Evolutionary conservation across 1,140 invertebrate species (phyloP).

Genomic region (Monochamus saltuarius): DNA sequence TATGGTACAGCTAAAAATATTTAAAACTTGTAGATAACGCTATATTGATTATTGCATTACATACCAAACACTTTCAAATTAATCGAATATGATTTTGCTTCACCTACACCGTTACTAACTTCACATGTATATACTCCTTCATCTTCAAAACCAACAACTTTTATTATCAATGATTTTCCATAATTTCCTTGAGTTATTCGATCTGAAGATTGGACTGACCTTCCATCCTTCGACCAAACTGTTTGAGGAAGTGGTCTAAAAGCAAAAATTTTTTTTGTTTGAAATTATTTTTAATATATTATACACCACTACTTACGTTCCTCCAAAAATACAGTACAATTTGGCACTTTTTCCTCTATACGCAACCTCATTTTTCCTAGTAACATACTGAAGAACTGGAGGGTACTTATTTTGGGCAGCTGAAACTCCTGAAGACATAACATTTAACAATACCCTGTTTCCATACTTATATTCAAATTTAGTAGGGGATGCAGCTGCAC

Average conservation of each 20-base stretch:
- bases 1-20: conserved; percentile 75
- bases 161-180: conserved; percentile 88
- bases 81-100: conserved; percentile 81
- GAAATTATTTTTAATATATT: conserved; percentile 1
- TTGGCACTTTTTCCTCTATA: conserved; percentile 77
- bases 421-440: conserved; percentile 73
- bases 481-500: conserved; percentile 83
- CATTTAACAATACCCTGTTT: conserved; percentile 76
- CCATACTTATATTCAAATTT: conserved; percentile 90
- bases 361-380: conserved; percentile 82
- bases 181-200: conserved; percentile 83
- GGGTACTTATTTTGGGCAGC: conserved; percentile 73
- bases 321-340: conserved; percentile 87
- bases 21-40: conserved; percentile 1
- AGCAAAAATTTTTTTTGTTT: conserved; percentile 3
- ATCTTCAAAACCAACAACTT: conserved; percentile 82
- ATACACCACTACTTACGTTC: conserved; percentile 72
- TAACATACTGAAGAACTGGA: conserved; percentile 79
- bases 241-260: conserved; percentile 72
- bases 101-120: conserved; percentile 86
- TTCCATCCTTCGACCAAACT: conserved; percentile 82
- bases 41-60: conserved; percentile 16
- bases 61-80: conserved; percentile 74
- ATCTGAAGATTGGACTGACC: conserved; percentile 66
- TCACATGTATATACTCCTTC: conserved; percentile 87